phyloP scores from a whole-genome alignment of 2,113 vertebrate species.

The Mustelus asterias region DNA sequence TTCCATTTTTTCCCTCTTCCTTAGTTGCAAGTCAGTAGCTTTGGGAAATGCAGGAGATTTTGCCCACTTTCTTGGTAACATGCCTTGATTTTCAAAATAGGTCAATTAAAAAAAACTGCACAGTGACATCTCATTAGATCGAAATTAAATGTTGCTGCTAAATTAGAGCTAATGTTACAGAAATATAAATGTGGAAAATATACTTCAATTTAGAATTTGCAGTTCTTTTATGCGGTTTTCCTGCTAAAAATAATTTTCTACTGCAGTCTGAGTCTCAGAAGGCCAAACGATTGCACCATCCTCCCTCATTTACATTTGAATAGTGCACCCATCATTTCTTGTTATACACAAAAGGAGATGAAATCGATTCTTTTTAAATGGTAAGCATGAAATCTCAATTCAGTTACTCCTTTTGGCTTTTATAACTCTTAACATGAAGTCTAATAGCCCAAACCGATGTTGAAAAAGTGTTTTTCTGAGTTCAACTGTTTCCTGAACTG shows the following conservation, averaged over 20 bases:
- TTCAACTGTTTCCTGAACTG: conserved; percentile 33
- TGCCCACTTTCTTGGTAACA: neutral
- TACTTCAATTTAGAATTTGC: neutral
- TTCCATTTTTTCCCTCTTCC: neutral
- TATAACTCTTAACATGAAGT: neutral
- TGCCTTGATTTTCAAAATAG: neutral
- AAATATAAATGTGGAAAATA: neutral
- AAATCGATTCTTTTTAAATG: neutral
- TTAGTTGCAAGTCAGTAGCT: neutral
- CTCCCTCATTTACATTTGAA: neutral
- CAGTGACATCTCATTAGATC: neutral
- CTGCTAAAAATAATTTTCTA: neutral
- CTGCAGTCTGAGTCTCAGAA: neutral
- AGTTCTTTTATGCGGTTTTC: neutral
- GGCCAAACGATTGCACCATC: neutral
- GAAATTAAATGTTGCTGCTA: neutral
- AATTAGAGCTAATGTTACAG: neutral
- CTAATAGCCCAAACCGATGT: neutral
- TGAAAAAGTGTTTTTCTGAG: neutral
- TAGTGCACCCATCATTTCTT: neutral
- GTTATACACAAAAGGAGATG: too few relatives aligned
- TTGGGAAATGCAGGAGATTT: neutral
- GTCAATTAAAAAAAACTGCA: neutral
- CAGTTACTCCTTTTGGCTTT: neutral
- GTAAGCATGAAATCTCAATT: neutral